Evolutionary conservation across 2,888 invertebrate species (phyloP), one percentile per base, ranked within the genome.

Genomic region (Bugulina stolonifera): DNA sequence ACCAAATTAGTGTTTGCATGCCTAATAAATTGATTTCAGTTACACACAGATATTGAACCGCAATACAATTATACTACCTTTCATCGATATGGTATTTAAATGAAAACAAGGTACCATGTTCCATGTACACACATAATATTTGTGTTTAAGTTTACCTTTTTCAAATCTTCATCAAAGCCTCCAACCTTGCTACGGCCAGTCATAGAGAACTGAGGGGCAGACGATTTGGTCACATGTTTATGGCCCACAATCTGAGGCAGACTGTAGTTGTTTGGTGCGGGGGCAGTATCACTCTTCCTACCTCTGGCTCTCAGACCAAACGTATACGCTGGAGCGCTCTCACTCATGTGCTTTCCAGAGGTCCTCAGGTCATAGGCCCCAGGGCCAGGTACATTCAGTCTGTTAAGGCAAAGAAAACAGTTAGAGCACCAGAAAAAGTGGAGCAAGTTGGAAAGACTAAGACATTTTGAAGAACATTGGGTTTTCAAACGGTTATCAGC

Each of bases 341-440:
- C 74, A 32, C 69, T 71, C 35, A 69, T 34, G 34, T 58, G 69
- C 35, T 74, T 74, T 2, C 74, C 75, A 55, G 74, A 64, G 18
- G 57, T 43, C 69, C 75, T 75, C 3, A 75, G 75, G 23, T 69
- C 54, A 72, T 76, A 75, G 3, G 76, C 70, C 18, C 77, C 77
- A 1, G 77, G 76, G 10, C 75, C 75, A 18, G 76, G 76, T 14
- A 64, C 64, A 64, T 64, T 64, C 29, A 64, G 32, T n/a, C 64
- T 64, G 64, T 22, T 5, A 57, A 52, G 5, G 5, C 52, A 52
- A 10, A 52, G 22, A 22, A 52, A 14, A 22, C 22, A 52, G 22
- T 52, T 14, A 22, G 22, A 22, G 22, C 22, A 52, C 10, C 22
- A 14, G 52, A 52, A 52, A 22, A n/a, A n/a, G n/a, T n/a, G n/a